phyloP scores from a whole-genome alignment of 2,113 vertebrate species.

The Corapipo altera region DNA sequence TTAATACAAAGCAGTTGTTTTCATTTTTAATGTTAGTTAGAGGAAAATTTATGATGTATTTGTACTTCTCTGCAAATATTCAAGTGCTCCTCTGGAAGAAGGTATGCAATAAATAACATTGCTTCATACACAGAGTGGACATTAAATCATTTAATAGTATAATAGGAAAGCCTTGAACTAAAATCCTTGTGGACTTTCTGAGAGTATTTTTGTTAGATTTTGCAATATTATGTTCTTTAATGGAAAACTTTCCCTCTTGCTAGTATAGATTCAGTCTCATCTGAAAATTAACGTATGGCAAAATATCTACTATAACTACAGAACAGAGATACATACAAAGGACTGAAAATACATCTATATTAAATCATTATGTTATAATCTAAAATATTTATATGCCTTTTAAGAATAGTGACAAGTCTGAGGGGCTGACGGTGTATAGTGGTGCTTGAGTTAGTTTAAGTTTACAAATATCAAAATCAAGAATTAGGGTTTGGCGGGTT shows the following conservation, averaged over 20 bases:
- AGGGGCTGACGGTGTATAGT: neutral
- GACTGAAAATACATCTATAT: neutral
- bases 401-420: neutral
- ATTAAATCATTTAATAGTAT: slow-evolving; percentile 32
- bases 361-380: neutral
- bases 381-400: neutral
- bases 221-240: neutral
- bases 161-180: slow-evolving; percentile 21
- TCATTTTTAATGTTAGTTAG: slow-evolving; percentile 14
- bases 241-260: neutral
- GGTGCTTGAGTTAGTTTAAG: neutral
- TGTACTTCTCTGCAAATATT: slow-evolving; percentile 22
- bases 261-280: neutral
- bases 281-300: neutral
- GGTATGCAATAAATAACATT: slow-evolving; percentile 27
- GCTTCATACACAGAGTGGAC: slow-evolving; percentile 15
- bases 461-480: neutral
- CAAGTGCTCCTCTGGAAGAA: slow-evolving; percentile 44
- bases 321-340: neutral
- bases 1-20: slow-evolving; percentile 58
- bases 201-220: neutral
- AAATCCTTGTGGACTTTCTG: neutral
- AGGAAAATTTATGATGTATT: slow-evolving; percentile 25
- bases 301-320: neutral
- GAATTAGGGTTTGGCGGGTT: fast-evolving